These are phyloP conservation scores for Protodeltote pygarga DNA, from an alignment of 2,888 invertebrate genomes.

Conservation along the genomic window DNA sequence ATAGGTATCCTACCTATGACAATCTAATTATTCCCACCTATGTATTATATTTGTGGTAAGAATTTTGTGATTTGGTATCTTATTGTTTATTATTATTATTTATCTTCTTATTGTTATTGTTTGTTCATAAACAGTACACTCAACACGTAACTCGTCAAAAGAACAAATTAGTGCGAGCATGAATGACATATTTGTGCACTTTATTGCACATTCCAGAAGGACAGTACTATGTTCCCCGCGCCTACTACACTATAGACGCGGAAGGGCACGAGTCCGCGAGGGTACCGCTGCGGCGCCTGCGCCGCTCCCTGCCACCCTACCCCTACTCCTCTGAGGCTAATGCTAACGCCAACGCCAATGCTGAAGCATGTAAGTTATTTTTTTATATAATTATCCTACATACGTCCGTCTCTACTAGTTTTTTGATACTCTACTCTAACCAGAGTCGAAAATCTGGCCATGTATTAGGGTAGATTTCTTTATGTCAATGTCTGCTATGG, in stretches of 20 bases:
- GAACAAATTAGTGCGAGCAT: slow-evolving; percentile 24
- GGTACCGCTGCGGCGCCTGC: slow-evolving; percentile 77
- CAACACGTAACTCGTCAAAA: slow-evolving; percentile 8
- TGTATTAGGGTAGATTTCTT: too few species aligned
- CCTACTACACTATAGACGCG: slow-evolving; percentile 87
- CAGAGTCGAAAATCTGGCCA: too few species aligned
- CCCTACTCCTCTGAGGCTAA: slow-evolving; percentile 56
- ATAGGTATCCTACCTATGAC: too few species aligned
- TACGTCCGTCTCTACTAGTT: too few species aligned
- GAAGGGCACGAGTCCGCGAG: slow-evolving; percentile 85
- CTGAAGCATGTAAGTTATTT: slow-evolving; percentile 59
- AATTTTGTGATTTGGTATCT: too few species aligned
- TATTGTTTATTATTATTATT: too few species aligned
- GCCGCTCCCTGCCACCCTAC: slow-evolving; percentile 69
- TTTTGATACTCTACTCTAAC: too few species aligned
- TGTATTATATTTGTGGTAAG: too few species aligned
- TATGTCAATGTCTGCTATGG: too few species aligned
- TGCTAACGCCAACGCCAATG: slow-evolving; percentile 55
- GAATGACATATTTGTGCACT: slow-evolving; percentile 49
- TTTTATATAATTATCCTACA: not conserved
- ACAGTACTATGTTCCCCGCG: slow-evolving; percentile 87
- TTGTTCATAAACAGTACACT: too few species aligned
- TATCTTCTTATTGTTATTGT: too few species aligned
- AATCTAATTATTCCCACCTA: too few species aligned
- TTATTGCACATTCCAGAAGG: slow-evolving; percentile 73